Evolutionary conservation across 2,888 invertebrate genomes (phyloP).

Genomic region (Catocala sponsa): DNA sequence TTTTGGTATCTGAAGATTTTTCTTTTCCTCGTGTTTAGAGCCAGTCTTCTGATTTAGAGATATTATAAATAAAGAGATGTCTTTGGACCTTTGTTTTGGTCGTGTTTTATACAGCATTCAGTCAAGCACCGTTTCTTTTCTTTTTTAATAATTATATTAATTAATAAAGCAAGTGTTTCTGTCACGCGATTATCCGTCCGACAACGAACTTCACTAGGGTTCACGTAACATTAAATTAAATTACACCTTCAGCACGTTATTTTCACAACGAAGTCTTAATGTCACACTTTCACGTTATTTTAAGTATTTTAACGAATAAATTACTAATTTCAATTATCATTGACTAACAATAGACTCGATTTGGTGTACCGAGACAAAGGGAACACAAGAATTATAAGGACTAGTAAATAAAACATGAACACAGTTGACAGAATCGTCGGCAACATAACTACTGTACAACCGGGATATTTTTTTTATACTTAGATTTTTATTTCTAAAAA

Average conservation of each 20-base stretch:
- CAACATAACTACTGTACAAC: constrained; percentile 55
- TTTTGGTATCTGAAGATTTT: no score
- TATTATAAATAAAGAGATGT: no score
- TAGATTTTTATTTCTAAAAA: no score
- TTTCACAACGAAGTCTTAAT: constrained; percentile 5
- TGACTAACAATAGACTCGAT: constrained; percentile 41
- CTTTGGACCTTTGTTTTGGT: no score
- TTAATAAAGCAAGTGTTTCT: constrained; percentile 3
- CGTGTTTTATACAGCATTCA: no score
- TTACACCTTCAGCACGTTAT: neutral
- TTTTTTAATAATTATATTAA: no score
- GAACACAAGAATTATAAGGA: constrained; percentile 74
- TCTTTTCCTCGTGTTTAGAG: no score
- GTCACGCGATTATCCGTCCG: no score
- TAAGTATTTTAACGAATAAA: constrained; percentile 9
- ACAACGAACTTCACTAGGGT: neutral
- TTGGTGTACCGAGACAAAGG: constrained; percentile 78
- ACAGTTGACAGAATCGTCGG: constrained; percentile 69
- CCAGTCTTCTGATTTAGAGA: no score
- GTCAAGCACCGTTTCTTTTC: no score
- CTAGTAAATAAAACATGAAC: constrained; percentile 77
- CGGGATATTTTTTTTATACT: no score
- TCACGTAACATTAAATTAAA: neutral
- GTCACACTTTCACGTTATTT: constrained; percentile 21
- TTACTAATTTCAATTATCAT: constrained; percentile 33